Percentiles rank a stretch among this genome's conserved stretches.
These are phyloP conservation scores for Acyrthosiphon pisum DNA, from an alignment of 1,140 invertebrate species.

Conservation along the genomic window DNA sequence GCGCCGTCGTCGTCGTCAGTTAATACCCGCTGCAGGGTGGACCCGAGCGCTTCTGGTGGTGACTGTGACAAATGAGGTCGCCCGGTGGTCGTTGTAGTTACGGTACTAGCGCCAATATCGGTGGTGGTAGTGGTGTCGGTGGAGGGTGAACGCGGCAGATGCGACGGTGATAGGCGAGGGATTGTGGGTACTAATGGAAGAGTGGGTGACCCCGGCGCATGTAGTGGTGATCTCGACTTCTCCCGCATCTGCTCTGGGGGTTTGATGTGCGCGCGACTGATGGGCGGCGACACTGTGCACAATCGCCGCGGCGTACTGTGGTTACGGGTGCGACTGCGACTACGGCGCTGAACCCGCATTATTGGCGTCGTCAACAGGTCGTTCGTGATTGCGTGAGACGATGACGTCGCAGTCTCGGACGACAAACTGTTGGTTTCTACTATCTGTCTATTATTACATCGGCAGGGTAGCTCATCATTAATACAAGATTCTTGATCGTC, in stretches of 20 bases:
- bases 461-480: background rate
- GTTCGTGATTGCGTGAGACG: background rate
- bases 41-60: background rate
- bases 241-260: background rate
- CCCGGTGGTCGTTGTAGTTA: background rate
- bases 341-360: background rate
- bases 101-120: background rate
- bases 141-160: background rate
- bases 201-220: background rate
- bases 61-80: background rate
- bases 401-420: no score
- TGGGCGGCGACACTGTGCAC: background rate
- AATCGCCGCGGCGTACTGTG: background rate
- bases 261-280: no score
- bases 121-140: background rate
- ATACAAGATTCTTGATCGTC: background rate
- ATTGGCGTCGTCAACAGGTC: background rate
- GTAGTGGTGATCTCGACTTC: background rate
- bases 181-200: no score
- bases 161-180: background rate
- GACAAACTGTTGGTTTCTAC: background rate
- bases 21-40: background rate
- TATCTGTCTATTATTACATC: background rate
- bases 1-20: background rate
- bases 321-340: background rate